Conservation (phyloP, 2,797 vertebrate genomes). For the Pangasius krempfi region DNA sequence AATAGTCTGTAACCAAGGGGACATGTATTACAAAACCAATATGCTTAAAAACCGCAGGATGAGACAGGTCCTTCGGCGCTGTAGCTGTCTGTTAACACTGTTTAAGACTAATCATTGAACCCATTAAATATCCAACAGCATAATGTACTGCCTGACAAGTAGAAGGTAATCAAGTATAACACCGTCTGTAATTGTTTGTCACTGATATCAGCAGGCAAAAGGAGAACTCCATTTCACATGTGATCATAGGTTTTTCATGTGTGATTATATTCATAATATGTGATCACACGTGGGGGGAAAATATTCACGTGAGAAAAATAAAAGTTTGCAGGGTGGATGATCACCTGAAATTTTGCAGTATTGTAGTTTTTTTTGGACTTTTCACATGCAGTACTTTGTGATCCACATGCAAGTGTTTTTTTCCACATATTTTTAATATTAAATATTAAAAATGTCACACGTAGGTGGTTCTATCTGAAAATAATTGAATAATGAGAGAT, state of each 20-base stretch:
- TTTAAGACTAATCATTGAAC: not conserved
- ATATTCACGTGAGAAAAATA: not conserved
- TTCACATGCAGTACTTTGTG: not conserved
- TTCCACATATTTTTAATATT: not conserved
- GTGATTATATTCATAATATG: not conserved
- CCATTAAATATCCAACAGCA: conserved; percentile 1
- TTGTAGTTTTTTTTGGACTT: not conserved
- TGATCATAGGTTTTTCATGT: not conserved
- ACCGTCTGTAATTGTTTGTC: not conserved
- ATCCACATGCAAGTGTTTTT: not conserved
- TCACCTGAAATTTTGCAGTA: not conserved
- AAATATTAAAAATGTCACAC: not conserved
- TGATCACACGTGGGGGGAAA: not conserved
- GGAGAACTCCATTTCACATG: not conserved
- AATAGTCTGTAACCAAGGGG: conserved; percentile 35
- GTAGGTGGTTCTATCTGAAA: too few relatives aligned
- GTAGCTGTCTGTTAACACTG: not conserved
- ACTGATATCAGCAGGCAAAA: not conserved
- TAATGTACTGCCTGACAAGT: not conserved
- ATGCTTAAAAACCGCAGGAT: conserved; percentile 1
- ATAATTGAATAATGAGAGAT: too few relatives aligned
- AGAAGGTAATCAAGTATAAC: conserved; percentile 1
- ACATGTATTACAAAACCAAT: conserved; percentile 25
- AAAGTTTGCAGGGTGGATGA: too few relatives aligned
- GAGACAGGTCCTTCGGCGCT: not conserved